Evolutionary conservation across 2,797 vertebrate genomes (phyloP), one percentile per base, ranked within the genome.

Genomic region (Melanotaenia pygmaea): DNA sequence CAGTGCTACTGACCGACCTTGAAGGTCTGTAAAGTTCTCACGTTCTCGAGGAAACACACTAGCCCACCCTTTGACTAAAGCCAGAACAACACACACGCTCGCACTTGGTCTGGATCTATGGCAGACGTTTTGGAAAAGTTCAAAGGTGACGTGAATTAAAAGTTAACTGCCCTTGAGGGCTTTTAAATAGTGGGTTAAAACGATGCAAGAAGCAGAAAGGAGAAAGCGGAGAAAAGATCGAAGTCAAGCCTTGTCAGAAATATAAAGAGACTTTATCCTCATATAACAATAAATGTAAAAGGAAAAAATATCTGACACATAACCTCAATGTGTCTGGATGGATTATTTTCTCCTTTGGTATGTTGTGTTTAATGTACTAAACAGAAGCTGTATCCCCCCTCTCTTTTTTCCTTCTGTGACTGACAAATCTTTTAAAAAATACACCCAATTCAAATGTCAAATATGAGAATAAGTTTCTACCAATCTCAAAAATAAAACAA

Each of bases 1-100:
- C 77, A 81, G 79, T 85, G 87, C 86, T 77, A 74, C 88, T 85
- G 86, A 87, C 88, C 69, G 79, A 92, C 90, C 91, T 91, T 80
- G 77, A 84, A 70, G 74, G 77, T 92, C 89, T 92, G 89, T 94
- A 93, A 93, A 94, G 84, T 93, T 93, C 89, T 93, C 92, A 93
- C 89, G 62, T 92, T 91, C 89, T 89, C 79, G 78, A 84, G 79
- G 71, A 91, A 88, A 81, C 78, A 54, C 77, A 71, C 47, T 28
- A 7, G 71, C 77, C 62, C 40, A 18, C 83, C 70, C 59, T 67
- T 74, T 72, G 73, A 87, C 75, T 66, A 53, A 76, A 70, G 67
- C 75, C 81, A 88, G 80, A 88, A 69, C 83, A 80, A 83, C 68
- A 47, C 38, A 72, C 61, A 77, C 26, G 22, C 38, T 74, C 53